Conservation (phyloP, 2,113 vertebrate species). For the Archilochus colubris region DNA sequence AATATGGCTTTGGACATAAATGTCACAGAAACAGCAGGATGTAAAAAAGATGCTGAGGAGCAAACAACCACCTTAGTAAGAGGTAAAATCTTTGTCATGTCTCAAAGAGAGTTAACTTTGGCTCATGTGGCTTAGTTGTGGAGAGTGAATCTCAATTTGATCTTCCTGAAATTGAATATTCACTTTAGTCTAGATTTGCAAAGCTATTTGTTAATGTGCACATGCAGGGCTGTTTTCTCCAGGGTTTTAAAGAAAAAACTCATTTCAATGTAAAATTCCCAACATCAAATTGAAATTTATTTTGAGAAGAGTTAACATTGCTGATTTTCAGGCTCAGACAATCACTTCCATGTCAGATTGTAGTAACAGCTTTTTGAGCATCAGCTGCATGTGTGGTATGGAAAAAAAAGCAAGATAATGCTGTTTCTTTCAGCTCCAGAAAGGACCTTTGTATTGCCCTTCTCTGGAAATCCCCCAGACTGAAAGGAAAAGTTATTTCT, state of each 20-base stretch:
- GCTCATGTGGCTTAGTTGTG: slow-evolving; percentile 50
- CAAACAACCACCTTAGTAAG: neutral
- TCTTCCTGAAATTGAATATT: slow-evolving; percentile 88
- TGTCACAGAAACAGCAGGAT: neutral
- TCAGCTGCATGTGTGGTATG: slow-evolving; percentile 67
- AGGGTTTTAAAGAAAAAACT: slow-evolving; percentile 84
- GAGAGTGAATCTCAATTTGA: slow-evolving; percentile 85
- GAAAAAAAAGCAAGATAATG: slow-evolving; percentile 63
- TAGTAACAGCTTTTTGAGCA: slow-evolving; percentile 80
- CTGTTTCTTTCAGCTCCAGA: slow-evolving; percentile 69
- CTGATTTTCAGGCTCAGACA: slow-evolving; percentile 75
- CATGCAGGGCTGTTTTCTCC: slow-evolving; percentile 82
- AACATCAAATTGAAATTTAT: slow-evolving; percentile 83
- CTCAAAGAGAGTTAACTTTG: slow-evolving; percentile 2
- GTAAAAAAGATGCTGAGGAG: neutral
- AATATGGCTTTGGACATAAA: neutral
- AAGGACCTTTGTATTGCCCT: slow-evolving; percentile 74
- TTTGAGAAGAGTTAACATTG: slow-evolving; percentile 75
- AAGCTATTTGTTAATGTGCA: slow-evolving; percentile 82
- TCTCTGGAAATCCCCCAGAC: slow-evolving; percentile 34
- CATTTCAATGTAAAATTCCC: slow-evolving; percentile 85
- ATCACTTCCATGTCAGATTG: slow-evolving; percentile 73
- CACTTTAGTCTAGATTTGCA: slow-evolving; percentile 87
- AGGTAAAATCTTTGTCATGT: neutral
- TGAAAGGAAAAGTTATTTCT: slow-evolving; percentile 47